Evolutionary conservation across 1,140 invertebrate genomes (phyloP).

Genomic region (Stegodyphus dumicola): DNA sequence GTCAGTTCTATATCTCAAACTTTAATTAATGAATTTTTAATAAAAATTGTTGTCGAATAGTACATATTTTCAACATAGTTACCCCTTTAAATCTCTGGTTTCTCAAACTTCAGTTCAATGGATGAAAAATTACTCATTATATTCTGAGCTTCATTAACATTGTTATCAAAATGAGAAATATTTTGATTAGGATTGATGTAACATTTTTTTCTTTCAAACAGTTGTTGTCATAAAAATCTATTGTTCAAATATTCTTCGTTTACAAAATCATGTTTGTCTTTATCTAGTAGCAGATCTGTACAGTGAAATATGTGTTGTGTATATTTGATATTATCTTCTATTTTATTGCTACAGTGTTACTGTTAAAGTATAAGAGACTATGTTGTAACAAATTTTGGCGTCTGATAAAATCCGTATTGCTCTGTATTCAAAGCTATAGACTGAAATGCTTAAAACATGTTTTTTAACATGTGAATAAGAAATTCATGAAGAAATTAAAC

Average conservation of each 20-base stretch:
- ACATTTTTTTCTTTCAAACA: not conserved
- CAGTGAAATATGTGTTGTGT: slow-evolving; percentile 55
- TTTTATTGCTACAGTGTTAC: slow-evolving; percentile 54
- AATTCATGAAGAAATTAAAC: slow-evolving; percentile 21
- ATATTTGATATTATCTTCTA: slow-evolving; percentile 57
- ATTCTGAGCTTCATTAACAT: no score
- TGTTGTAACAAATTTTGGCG: slow-evolving; percentile 36
- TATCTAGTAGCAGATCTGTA: slow-evolving; percentile 51
- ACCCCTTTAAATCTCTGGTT: no score
- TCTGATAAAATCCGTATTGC: slow-evolving; percentile 41
- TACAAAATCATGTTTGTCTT: slow-evolving; percentile 35
- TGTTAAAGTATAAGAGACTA: slow-evolving; percentile 26
- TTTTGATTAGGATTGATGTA: no score
- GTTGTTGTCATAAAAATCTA: not conserved
- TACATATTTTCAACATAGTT: no score
- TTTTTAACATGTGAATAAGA: slow-evolving; percentile 42
- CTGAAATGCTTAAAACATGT: slow-evolving; percentile 18
- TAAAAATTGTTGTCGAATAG: no score
- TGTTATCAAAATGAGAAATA: no score
- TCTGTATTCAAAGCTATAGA: slow-evolving; percentile 36
- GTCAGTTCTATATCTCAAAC: no score
- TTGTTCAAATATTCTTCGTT: not conserved
- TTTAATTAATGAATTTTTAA: no score
- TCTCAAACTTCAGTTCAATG: no score
- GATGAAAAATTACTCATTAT: no score